Evolutionary conservation across 2,888 invertebrate species (phyloP), one percentile per base, ranked within the genome.

Genomic region (Selenia dentaria): DNA sequence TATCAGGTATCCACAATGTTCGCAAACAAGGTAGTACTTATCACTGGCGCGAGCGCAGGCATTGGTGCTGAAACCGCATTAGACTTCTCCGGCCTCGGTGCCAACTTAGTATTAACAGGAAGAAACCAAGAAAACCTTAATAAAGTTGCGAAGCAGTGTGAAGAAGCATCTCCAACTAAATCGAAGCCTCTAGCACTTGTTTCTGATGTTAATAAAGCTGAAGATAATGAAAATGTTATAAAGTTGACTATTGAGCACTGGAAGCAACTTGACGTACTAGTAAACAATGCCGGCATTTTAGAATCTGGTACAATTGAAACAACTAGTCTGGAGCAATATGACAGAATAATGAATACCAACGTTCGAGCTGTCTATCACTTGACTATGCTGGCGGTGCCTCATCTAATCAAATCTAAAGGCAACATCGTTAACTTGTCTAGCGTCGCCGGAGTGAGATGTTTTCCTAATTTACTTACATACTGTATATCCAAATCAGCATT

Each of bases 361-460:
- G 93, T 96, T 0, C 92, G 96, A 59, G 91, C 93, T 0, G 79
- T 94, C 4, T 95, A 94, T 67, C 91, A 94, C 41, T 75, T 97
- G 52, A 96, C 96, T 0, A 94, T 94, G 92, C 72, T 97, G 52
- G 95, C 96, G 24, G 93, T 95, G 0, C 97, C 97, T 1, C 92
- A 96, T 82, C 87, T 98, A 10, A 88, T 95, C 3, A 87, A 93
- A 76, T 91, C 93, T 0, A 94, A 95, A 76, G 96, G 97, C 10
- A 95, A 92, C 58, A 94, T 97, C 59, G 96, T 98, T 0, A 98
- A 98, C 78, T 94, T 98, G 0, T 97, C 97, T 2, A 97, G 97
- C 75, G 95, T 98, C 0, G 94, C 94, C 69, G 98, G 98, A 4
- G 74, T 96, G 6, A 89, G 97, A 67, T 92, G 97, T 49, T 97